Evolutionary conservation across 1,140 invertebrate genomes (phyloP).

Genomic region (Hetaerina americana): DNA sequence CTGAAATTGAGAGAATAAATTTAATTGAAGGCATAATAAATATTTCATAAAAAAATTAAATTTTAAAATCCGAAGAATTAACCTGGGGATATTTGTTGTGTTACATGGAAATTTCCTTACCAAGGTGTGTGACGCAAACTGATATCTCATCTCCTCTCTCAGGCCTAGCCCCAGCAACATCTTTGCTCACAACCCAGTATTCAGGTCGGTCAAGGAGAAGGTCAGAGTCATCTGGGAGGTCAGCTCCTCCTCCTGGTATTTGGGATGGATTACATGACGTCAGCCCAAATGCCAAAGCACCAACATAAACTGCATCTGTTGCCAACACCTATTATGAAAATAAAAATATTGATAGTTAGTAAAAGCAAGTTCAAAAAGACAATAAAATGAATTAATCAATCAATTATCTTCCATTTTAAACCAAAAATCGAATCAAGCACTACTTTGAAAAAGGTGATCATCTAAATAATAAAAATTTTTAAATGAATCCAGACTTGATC

Average conservation of each 20-base stretch:
- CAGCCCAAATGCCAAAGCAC: constrained; percentile 78
- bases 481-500: no score
- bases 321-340: constrained; percentile 51
- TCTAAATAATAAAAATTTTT: no score
- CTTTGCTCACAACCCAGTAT: constrained; percentile 93
- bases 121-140: constrained; percentile 69
- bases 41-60: background rate
- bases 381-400: background rate
- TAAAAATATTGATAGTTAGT: no score
- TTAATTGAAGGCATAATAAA: background rate
- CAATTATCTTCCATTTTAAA: background rate
- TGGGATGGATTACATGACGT: constrained; percentile 82
- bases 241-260: constrained; percentile 35
- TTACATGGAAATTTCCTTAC: constrained; percentile 23
- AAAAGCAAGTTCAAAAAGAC: no score
- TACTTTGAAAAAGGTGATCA: no score
- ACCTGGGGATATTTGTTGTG: background rate
- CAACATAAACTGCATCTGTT: constrained; percentile 73
- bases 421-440: no score
- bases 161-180: constrained; percentile 64
- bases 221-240: constrained; percentile 85
- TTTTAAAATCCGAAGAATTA: background rate
- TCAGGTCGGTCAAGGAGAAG: constrained; percentile 84
- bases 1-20: constrained; percentile 26
- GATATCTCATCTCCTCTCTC: constrained; percentile 78